These are phyloP conservation scores for Vulpes lagopus DNA, from an alignment of 2,113 vertebrate species.

Conservation along the genomic window DNA sequence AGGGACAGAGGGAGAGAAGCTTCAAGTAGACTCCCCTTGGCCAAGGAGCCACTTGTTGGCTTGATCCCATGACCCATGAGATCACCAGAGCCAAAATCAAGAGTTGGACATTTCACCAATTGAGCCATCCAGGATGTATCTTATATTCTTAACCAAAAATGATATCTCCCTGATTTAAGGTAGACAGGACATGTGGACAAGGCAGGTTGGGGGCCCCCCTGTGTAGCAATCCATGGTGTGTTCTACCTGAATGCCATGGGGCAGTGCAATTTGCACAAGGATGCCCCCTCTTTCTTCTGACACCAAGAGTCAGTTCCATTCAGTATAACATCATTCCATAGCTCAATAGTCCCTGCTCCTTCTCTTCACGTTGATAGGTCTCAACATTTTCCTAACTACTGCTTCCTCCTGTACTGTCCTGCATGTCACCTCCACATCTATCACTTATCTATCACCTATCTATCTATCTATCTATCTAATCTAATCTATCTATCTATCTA, in stretches of 20 bases:
- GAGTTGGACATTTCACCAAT: neutral
- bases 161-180: neutral
- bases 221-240: neutral
- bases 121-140: neutral
- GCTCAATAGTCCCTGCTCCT: neutral
- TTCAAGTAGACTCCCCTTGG: neutral
- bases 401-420: neutral
- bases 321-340: neutral
- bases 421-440: neutral
- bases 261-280: neutral
- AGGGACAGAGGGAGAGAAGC: neutral
- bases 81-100: neutral
- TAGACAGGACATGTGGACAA: neutral
- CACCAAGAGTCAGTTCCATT: neutral
- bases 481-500: neutral
- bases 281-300: neutral
- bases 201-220: neutral
- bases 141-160: neutral
- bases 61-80: neutral
- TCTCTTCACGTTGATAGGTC: neutral
- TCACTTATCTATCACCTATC: too few relatives aligned
- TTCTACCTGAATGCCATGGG: neutral
- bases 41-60: neutral
- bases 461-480: too few relatives aligned
- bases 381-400: neutral